Conservation (phyloP, 2,113 vertebrate species). For the Noturus placidus region DNA sequence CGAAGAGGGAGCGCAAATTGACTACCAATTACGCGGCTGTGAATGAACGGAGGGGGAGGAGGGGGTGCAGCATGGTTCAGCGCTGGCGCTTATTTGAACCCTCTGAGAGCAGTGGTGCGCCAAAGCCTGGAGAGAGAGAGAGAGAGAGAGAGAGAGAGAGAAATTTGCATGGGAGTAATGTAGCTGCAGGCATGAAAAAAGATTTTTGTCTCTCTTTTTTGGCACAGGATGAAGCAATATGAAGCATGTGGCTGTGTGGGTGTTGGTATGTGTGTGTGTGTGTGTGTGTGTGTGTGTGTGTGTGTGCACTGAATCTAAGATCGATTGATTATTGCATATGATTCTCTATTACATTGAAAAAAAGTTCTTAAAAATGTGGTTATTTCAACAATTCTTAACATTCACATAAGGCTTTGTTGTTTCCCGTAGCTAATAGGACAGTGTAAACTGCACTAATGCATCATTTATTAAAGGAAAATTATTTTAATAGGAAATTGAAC, state of each 20-base stretch:
- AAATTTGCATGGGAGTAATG: conserved; percentile 56
- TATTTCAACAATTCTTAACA: not conserved
- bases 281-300: conserved; percentile 17
- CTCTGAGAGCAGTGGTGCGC: conserved; percentile 61
- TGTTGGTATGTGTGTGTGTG: conserved; percentile 25
- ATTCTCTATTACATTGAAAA: not conserved
- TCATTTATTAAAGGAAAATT: not conserved
- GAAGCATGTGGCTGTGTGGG: conserved; percentile 5
- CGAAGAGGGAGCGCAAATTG: conserved; percentile 81
- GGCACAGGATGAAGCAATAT: conserved; percentile 44
- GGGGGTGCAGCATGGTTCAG: conserved; percentile 74
- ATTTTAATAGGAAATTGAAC: not conserved
- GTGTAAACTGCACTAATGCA: not conserved
- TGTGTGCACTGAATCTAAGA: not conserved
- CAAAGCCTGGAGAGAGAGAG: conserved; percentile 56
- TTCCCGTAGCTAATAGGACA: not conserved
- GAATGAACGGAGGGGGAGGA: conserved; percentile 75
- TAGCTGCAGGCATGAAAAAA: conserved; percentile 45
- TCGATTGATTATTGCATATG: not conserved
- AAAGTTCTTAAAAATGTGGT: not conserved
- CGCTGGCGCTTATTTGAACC: conserved; percentile 78
- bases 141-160: conserved; percentile 58
- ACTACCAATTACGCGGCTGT: conserved; percentile 85
- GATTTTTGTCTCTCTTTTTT: conserved; percentile 11
- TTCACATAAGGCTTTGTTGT: not conserved